Base-by-base conservation (phyloP, 2,888 invertebrate genomes). In the Branchellion lobata region DNA sequence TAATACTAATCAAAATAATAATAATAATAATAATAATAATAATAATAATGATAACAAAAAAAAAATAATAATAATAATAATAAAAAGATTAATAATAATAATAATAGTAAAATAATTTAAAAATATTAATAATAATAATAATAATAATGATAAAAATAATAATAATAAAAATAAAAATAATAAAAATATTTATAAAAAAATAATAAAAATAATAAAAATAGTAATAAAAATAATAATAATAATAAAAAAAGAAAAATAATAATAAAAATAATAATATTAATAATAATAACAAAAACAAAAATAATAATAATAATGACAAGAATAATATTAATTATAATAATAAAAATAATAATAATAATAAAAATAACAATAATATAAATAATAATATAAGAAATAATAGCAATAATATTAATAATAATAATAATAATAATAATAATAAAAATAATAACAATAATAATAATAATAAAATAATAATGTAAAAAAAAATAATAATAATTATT, bases 321-420 rank as follows among this genome's bases (percentile, higher is more conserved):
- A 65, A 29, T 65, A 11, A 65, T 65, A 65, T 8, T 65, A 27
- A 65, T 65, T 65, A 65, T 5, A 65, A 65, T 65, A 27, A 21
- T 65, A 65, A 27, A 11, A 11, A 65, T 21, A 65, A 5, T 65
- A 65, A 5, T 29, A 65, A 65, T 65, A 65, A 65, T 29, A 5
- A 11, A 11, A 29, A 65, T 21, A 5, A 8, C n/a, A 29, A 3
- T 65, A 65, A 65, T 27, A 11, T 11, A 65, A 65, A 21, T 65
- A 27, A 21, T 65, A 65, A 65, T 65, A 5, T 65, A 11, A 65
- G 8, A 11, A 65, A 8, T 65, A 11, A 65, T 65, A 27, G 3
- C 21, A 65, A 65, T 65, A 8, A 65, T 11, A 11, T 5, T 65
- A 65, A 27, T 65, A 65, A 65, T 21, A 11, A 65, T 65, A 65